These are phyloP conservation scores for Macropis europaea DNA, from an alignment of 2,888 invertebrate species.

Conservation along the genomic window DNA sequence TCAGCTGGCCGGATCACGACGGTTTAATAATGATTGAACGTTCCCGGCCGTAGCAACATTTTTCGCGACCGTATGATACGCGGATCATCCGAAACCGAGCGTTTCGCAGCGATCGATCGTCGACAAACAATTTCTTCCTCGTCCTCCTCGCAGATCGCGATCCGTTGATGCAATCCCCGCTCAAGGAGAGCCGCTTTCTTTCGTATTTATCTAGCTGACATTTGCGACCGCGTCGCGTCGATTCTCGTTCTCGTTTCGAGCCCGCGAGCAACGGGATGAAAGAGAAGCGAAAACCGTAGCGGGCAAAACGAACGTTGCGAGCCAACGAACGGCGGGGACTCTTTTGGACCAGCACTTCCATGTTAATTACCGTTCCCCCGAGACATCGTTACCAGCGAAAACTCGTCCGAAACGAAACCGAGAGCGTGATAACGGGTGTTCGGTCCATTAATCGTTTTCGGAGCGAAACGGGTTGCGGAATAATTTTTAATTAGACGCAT, in stretches of 20 bases:
- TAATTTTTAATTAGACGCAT: neutral
- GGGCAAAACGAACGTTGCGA: neutral
- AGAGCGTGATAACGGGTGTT: neutral
- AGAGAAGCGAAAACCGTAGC: no score
- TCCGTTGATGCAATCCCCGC: neutral
- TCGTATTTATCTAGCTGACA: neutral
- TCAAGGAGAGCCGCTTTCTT: neutral
- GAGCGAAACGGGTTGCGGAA: conserved; percentile 18
- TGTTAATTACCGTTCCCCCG: neutral
- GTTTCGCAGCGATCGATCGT: no score
- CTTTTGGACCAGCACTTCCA: neutral
- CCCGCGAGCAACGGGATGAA: no score
- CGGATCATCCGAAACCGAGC: no score
- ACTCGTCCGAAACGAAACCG: neutral
- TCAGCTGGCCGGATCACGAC: no score
- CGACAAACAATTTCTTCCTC: no score
- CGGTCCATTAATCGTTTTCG: conserved; percentile 2
- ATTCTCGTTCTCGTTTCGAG: neutral
- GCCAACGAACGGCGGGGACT: neutral
- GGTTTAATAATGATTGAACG: no score
- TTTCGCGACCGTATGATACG: no score
- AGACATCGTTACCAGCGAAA: neutral
- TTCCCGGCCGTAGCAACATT: no score
- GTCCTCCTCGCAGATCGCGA: neutral
- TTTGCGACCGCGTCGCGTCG: neutral